These are phyloP conservation scores for Cephalotes varians DNA, from an alignment of 2,888 invertebrate genomes.

Conservation along the genomic window DNA sequence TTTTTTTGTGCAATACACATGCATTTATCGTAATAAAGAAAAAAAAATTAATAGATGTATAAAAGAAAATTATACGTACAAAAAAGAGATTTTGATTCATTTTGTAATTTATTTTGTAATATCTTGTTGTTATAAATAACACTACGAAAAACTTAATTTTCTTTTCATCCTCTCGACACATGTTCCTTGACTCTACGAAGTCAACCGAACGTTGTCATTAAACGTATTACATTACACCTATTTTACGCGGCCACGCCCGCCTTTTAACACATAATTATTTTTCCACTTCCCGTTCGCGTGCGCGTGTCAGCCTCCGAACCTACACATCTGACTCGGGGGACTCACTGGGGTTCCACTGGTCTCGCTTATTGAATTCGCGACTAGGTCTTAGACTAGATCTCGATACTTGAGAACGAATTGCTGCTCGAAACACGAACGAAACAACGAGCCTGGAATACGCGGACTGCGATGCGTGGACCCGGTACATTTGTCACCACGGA, in stretches of 20 bases:
- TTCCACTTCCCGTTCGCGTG: conserved; percentile 55
- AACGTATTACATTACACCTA: conserved; percentile 33
- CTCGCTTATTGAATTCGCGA: conserved; percentile 22
- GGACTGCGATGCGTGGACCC: conserved; percentile 66
- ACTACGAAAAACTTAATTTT: background rate
- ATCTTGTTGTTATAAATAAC: conserved; percentile 31
- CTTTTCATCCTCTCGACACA: background rate
- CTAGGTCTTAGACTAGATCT: background rate
- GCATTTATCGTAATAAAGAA: background rate
- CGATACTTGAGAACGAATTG: conserved; percentile 21
- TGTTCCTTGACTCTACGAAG: background rate
- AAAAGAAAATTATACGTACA: background rate
- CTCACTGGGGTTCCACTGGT: background rate
- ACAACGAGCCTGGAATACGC: conserved; percentile 70
- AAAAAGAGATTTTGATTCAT: background rate
- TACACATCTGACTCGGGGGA: background rate
- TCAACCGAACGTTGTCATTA: conserved; percentile 33
- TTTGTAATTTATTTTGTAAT: background rate
- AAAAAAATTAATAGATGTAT: background rate
- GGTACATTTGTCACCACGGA: conserved; percentile 80
- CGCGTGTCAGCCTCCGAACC: conserved; percentile 25
- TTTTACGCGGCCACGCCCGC: conserved; percentile 30
- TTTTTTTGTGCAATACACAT: background rate
- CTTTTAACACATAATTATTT: conserved; percentile 65
- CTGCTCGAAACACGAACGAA: conserved; percentile 31